A percentile compares a stretch with the other conserved stretches of the same genome.
These are phyloP conservation scores for human DNA, from an alignment of 2,113 vertebrate species.

Conservation along the genomic window GRCh38 chr18:42626501-42627000, in stretches of 20 bases:
- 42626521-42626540: not conserved
- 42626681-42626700: not conserved
- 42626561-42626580: not conserved
- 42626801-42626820: not conserved
- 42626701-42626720: not conserved
- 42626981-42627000: not conserved
- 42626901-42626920: not conserved
- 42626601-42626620: not conserved
- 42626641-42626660: not conserved
- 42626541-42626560: not conserved
- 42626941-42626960: not conserved
- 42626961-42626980: not conserved
- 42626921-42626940: not conserved
- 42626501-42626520: not conserved
- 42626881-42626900: not conserved
- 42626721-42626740: not conserved
- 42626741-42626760: not conserved
- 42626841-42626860: not conserved
- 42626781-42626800: not conserved
- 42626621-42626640: not conserved
- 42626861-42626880: not conserved
- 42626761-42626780: not conserved
- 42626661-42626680: not conserved
- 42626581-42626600: not conserved
- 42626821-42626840: not conserved